Percentiles rank a stretch among this genome's conserved stretches.
These are phyloP conservation scores for Argyresthia goedartella DNA, from an alignment of 2,888 invertebrate genomes.

Conservation along the genomic window DNA sequence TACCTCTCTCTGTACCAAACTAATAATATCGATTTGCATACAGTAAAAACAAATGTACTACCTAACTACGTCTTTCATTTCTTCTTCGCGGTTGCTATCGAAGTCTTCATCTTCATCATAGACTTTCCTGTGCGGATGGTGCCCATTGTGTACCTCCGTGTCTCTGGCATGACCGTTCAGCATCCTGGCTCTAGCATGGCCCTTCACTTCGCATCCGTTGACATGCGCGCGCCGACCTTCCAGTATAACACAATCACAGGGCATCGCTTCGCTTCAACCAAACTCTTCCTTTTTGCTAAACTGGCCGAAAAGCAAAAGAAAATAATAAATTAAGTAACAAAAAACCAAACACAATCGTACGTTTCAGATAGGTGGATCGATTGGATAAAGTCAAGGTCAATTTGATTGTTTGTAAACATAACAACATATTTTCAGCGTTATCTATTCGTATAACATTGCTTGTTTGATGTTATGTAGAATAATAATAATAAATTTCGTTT, in stretches of 20 bases:
- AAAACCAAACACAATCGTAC: too few species aligned
- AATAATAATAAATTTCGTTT: too few species aligned
- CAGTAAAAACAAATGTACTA: constrained; percentile 15
- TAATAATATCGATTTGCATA: too few species aligned
- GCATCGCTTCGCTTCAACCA: constrained; percentile 1
- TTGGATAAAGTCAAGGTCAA: too few species aligned
- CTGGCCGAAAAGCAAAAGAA: neutral
- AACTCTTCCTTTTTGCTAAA: neutral
- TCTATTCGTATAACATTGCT: too few species aligned
- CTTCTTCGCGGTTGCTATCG: constrained; percentile 13
- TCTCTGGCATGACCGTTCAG: constrained; percentile 12
- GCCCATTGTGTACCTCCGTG: constrained; percentile 11
- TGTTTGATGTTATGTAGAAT: too few species aligned
- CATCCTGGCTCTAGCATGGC: constrained; percentile 4
- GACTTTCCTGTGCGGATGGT: constrained; percentile 33
- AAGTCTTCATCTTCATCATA: constrained; percentile 25
- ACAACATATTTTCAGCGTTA: too few species aligned
- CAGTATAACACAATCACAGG: constrained; percentile 5
- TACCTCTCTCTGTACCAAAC: too few species aligned
- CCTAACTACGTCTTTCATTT: constrained; percentile 33
- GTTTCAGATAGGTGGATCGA: too few species aligned
- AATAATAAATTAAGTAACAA: neutral
- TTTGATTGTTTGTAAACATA: too few species aligned
- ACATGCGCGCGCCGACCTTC: neutral
- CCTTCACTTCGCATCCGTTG: constrained; percentile 20